A percentile compares a stretch with the other conserved stretches of the same genome.
These are phyloP conservation scores for Hemitrygon akajei DNA, from an alignment of 2,797 vertebrate genomes.

Conservation along the genomic window DNA sequence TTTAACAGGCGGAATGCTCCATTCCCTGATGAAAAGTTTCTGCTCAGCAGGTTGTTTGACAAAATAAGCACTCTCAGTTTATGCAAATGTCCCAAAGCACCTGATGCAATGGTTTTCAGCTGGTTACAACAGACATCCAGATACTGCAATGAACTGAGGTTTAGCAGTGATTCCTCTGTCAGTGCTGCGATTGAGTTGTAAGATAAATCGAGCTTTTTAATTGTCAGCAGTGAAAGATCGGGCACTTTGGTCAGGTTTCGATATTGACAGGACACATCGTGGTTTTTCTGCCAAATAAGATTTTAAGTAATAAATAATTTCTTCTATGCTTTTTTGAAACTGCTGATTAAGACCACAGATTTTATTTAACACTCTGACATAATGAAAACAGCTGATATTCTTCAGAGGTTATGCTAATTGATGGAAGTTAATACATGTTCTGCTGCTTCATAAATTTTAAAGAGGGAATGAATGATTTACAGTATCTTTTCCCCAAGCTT, in stretches of 20 bases:
- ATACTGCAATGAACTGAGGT: conserved; percentile 56
- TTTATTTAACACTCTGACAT: not conserved
- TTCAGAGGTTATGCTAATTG: not conserved
- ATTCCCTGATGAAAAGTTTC: conserved; percentile 54
- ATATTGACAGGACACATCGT: conserved; percentile 55
- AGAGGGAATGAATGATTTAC: not conserved
- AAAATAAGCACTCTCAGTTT: conserved; percentile 59
- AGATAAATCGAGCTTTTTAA: conserved; percentile 64
- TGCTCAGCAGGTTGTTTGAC: conserved; percentile 58
- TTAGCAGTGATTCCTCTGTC: conserved; percentile 44
- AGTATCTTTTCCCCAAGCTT: not conserved
- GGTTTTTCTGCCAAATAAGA: conserved; percentile 41
- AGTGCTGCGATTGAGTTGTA: conserved; percentile 70
- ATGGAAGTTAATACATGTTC: not conserved
- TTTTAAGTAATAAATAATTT: not conserved
- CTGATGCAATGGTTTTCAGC: conserved; percentile 61
- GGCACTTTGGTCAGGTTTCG: conserved; percentile 59
- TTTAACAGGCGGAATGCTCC: conserved; percentile 52
- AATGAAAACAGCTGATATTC: not conserved
- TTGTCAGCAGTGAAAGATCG: conserved; percentile 50
- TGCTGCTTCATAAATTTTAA: not conserved
- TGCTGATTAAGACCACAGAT: not conserved
- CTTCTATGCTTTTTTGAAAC: not conserved
- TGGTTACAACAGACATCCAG: conserved; percentile 64
- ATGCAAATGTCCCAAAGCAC: conserved; percentile 55